Evolutionary conservation across 2,113 vertebrate species (phyloP), one percentile per base, ranked within the genome.

Genomic region (Pedionomus torquatus): DNA sequence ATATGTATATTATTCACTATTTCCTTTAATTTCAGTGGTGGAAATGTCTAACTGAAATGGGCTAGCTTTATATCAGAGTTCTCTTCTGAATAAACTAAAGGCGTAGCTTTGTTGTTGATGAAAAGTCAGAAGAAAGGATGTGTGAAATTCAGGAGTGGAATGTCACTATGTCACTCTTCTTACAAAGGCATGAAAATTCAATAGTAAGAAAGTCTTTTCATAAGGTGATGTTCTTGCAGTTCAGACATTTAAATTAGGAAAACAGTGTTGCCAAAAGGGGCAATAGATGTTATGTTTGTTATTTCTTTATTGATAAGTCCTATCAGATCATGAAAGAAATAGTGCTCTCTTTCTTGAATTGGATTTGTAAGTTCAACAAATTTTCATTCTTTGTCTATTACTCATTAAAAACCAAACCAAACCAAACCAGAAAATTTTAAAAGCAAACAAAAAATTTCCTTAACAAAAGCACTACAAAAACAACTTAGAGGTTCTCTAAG

Each of bases 111-210:
- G 19, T 16, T 4, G 10, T 2, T 37, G 12, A 37, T 77, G 35
- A 81, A 64, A 37, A 72, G 8, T 28, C 7, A 71, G 5, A 21
- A 71, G 20, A 75, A 74, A 69, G 4, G 9, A 66, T 5, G 2
- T 17, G 20, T 33, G 18, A 5, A 13, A 43, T 25, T 7, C 7
- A 57, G 30, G 13, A 61, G 7, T 9, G 55, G 7, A 9, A 7
- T 2, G 5, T n/a, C 0, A 0, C 14, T 70, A 20, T 11, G 6
- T 9, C 31, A 2, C 7, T 91, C 14, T 57, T 61, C 23, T 70
- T 71, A 44, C 20, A 64, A 51, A 33, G 13, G 2, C 3, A 20
- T 1, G 0, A 5, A 23, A 69, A 41, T 51, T 16, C 19, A 18
- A 7, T 31, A 43, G 12, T 35, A 11, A 60, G 10, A 77, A 35